Evolutionary conservation across 2,113 vertebrate genomes (phyloP), one percentile per base, ranked within the genome.

Genomic region (Brachyhypopomus occidentalis): DNA sequence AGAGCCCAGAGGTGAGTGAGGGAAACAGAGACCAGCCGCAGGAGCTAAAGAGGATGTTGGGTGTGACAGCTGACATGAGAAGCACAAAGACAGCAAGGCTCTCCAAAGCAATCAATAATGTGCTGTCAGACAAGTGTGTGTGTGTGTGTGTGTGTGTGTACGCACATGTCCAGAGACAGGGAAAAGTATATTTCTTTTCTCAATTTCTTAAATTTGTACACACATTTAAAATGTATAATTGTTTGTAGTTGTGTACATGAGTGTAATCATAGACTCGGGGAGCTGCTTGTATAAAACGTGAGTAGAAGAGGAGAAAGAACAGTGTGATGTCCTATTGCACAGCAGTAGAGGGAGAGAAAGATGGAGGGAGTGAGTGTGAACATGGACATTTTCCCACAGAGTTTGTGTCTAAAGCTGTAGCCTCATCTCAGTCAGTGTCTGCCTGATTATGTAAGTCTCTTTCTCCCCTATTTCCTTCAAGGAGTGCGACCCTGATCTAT

Each of bases 361-460:
- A 75, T n/a, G 34, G 55, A n/a, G 56, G 66, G 73, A 34, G 30
- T 59, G 59, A 77, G 60, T 58, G 30, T 6, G 45, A 41, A 38
- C 58, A 72, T 48, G 58, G 48, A 70, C 20, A 22, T 41, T 62
- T 34, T 66, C 63, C 30, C 38, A 17, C 66, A 36, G 59, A 75
- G 63, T 74, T 74, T 30, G 52, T 64, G 73, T 86, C 56, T 73
- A 63, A 86, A 83, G 74, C 62, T 76, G 77, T 25, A 20, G 70
- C 62, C 82, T 76, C 58, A 78, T 55, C 59, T 72, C 58, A 78
- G 60, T 73, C 79, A 75, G 84, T 25, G 22, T 59, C 78, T 62
- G 56, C 59, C 36, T 58, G 80, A 84, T 88, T 81, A 83, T 34
- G 82, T 87, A 88, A 81, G 82, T n/a, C 60, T 76, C 63, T 22